Evolutionary conservation across 2,113 vertebrate species (phyloP).

Genomic region (Setophaga coronata): DNA sequence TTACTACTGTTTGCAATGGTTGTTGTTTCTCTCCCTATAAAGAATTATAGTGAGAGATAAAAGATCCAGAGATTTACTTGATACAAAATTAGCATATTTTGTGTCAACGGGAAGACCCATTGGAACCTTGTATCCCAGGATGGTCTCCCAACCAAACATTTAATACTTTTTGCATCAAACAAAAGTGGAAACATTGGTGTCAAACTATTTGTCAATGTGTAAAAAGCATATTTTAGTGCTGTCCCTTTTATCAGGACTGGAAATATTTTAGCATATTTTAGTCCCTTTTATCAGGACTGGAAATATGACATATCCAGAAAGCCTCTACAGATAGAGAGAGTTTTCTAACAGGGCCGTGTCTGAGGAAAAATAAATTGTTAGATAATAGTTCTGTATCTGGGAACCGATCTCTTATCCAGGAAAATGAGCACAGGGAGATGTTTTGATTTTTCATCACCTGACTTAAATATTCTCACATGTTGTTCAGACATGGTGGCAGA

Average conservation of each 20-base stretch:
- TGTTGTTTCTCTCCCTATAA: neutral
- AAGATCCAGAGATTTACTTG: neutral
- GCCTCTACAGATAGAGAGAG: neutral
- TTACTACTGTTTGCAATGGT: neutral
- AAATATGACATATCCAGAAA: neutral
- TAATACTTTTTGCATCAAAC: neutral
- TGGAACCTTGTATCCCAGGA: neutral
- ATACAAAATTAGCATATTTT: neutral
- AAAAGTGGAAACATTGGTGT: neutral
- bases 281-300: too few species aligned
- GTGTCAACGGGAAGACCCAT: neutral
- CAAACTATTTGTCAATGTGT: neutral
- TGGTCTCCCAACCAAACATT: neutral
- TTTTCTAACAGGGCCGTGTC: neutral
- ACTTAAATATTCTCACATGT: neutral
- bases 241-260: neutral
- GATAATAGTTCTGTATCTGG: neutral
- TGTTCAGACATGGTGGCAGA: neutral
- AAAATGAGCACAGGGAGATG: neutral
- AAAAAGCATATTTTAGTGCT: neutral
- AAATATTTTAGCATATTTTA: neutral
- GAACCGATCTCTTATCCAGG: neutral
- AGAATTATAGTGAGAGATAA: neutral
- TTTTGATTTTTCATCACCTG: neutral
- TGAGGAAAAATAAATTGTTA: fast-evolving